These are phyloP conservation scores for Cataglyphis altisquamis DNA, from an alignment of 2,888 invertebrate species.

Conservation along the genomic window DNA sequence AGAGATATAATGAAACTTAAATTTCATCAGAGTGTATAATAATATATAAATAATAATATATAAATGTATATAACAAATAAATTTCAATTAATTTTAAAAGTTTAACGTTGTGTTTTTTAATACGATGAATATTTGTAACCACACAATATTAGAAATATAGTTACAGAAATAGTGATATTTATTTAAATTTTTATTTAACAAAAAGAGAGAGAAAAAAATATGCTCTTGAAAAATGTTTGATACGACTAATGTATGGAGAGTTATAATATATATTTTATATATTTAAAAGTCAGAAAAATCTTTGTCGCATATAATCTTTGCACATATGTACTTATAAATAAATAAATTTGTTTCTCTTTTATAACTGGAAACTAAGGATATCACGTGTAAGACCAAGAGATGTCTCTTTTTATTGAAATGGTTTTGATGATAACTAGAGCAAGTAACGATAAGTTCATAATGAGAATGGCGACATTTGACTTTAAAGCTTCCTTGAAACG, in stretches of 20 bases:
- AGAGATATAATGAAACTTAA: neutral
- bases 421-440: constrained; percentile 47
- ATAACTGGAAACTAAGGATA: neutral
- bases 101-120: neutral
- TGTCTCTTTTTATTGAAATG: constrained; percentile 14
- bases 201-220: neutral
- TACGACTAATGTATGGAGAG: neutral
- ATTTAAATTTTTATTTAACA: neutral
- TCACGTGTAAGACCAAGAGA: neutral
- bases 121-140: neutral
- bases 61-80: neutral
- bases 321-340: neutral
- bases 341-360: neutral
- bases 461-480: constrained; percentile 43
- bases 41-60: neutral
- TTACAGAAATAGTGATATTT: neutral
- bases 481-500: constrained; percentile 39
- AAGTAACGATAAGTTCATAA: constrained; percentile 35
- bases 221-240: neutral
- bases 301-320: neutral
- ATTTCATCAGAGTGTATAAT: neutral
- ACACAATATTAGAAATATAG: neutral
- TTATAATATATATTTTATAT: neutral
- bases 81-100: neutral
- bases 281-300: neutral